Conservation (phyloP, 2,888 invertebrate species). For the Cantharis lateralis region DNA sequence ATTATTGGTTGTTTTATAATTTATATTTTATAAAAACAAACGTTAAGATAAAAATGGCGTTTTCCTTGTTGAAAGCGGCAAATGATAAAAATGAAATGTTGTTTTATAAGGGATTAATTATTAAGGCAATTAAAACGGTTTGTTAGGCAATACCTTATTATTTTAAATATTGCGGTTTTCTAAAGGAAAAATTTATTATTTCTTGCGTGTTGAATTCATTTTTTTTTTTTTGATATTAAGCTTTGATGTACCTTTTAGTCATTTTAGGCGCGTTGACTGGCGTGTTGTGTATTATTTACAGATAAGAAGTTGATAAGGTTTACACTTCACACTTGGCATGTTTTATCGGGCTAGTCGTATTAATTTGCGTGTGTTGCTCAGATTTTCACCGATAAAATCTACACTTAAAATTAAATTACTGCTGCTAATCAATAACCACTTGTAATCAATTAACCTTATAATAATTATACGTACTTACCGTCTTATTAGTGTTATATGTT, state of each 20-base stretch:
- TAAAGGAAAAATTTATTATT: not conserved
- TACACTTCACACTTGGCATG: constrained; percentile 25
- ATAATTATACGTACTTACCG: too few relatives aligned
- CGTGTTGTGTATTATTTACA: constrained; percentile 15
- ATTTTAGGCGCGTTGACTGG: constrained; percentile 10
- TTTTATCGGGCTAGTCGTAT: not conserved
- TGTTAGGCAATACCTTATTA: not conserved
- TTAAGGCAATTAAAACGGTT: not conserved
- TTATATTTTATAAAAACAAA: not conserved
- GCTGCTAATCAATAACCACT: not conserved
- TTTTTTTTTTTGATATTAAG: not conserved
- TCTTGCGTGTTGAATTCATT: not conserved
- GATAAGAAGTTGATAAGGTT: constrained; percentile 18
- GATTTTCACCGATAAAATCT: not conserved
- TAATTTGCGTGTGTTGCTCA: constrained; percentile 8
- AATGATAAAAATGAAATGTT: not conserved
- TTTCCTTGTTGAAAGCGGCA: not conserved
- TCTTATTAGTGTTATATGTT: too few relatives aligned
- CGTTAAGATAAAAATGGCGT: not conserved
- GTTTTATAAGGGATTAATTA: not conserved
- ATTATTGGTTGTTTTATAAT: not conserved
- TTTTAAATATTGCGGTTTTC: not conserved
- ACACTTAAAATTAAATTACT: not conserved
- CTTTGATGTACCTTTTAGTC: not conserved
- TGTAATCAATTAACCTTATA: not conserved